These are phyloP conservation scores for Todiramphus saurophagus DNA, from an alignment of 2,113 vertebrate genomes.

Conservation along the genomic window DNA sequence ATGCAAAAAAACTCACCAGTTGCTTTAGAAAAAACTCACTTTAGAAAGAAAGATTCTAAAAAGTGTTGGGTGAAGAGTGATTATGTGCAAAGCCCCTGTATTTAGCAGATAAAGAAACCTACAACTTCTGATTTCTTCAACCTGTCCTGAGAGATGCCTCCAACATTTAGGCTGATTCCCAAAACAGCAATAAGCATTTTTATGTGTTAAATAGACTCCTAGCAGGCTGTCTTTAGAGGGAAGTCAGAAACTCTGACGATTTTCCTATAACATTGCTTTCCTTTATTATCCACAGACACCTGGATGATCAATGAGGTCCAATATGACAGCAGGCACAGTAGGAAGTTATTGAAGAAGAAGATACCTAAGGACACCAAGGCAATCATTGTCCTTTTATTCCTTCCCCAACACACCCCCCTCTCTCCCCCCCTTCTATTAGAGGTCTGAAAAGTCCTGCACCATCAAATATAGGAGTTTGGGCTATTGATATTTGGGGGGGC, in stretches of 20 bases:
- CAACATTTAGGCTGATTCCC: background rate
- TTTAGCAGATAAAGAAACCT: background rate
- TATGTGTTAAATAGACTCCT: background rate
- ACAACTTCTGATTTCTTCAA: background rate
- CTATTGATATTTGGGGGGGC: background rate
- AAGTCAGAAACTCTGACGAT: background rate
- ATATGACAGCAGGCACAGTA: background rate
- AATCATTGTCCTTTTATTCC: background rate
- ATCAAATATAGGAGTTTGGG: background rate
- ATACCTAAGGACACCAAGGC: background rate
- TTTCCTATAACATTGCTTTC: background rate
- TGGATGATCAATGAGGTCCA: background rate
- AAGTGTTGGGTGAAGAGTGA: background rate
- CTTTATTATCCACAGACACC: background rate
- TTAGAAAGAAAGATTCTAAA: background rate
- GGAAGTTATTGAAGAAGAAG: background rate
- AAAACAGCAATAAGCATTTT: background rate
- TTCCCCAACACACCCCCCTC: no score
- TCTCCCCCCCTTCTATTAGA: background rate
- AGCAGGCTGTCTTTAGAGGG: background rate
- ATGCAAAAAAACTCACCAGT: background rate
- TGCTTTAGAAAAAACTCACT: background rate
- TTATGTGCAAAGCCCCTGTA: fast-evolving
- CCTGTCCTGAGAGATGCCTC: background rate
- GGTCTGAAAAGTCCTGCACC: background rate